Percentiles rank a stretch among this genome's conserved stretches.
Evolutionary conservation across 1,140 invertebrate genomes (phyloP).

Genomic region (Acyrthosiphon pisum): DNA sequence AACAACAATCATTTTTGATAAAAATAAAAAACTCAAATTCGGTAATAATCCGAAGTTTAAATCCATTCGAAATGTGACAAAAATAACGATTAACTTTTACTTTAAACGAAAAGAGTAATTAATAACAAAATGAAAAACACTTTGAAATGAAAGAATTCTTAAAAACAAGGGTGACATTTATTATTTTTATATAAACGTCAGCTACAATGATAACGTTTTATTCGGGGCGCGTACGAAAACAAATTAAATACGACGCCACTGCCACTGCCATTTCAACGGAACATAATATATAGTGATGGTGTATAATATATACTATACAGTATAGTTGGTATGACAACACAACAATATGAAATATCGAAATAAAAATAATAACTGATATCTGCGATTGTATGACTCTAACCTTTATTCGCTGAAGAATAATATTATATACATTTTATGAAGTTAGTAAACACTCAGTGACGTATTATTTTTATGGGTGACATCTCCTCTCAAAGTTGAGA

Average conservation of each 20-base stretch:
- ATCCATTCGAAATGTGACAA: not conserved
- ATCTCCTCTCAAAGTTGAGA: not conserved
- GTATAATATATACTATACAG: not conserved
- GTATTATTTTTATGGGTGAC: not conserved
- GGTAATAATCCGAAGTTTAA: not conserved
- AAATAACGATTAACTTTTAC: not conserved
- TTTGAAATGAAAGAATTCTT: not conserved
- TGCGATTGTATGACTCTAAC: not conserved
- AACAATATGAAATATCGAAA: not conserved
- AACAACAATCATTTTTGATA: not conserved
- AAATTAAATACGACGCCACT: not conserved
- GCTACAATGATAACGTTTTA: not conserved
- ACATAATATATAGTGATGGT: not conserved
- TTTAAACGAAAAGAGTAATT: not conserved
- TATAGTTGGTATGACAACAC: not conserved
- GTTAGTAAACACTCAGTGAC: not conserved
- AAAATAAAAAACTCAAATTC: not conserved
- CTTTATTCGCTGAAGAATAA: not conserved
- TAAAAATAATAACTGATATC: not conserved
- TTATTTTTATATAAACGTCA: not conserved
- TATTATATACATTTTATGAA: not conserved
- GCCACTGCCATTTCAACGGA: not conserved
- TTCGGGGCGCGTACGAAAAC: not conserved
- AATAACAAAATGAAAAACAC: not conserved
- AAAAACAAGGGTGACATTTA: slow-evolving; percentile 7